Base-by-base conservation (phyloP, 2,113 vertebrate genomes). In the Lamprotornis superbus region DNA sequence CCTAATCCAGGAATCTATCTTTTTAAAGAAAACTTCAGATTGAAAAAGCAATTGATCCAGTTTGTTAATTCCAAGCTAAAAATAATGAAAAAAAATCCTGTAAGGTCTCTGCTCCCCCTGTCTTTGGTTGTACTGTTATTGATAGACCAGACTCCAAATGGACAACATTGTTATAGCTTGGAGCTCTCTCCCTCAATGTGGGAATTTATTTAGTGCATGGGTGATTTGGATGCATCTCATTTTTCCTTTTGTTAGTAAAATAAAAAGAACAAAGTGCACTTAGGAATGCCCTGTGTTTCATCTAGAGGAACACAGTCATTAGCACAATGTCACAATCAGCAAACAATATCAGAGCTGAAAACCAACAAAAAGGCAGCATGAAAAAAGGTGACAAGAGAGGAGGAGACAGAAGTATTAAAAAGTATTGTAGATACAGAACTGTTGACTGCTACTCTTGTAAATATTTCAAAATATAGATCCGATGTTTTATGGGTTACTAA, bases 401-500 rank as follows among this genome's bases (percentile, higher is more conserved):
- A 60, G 55, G 69, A 86, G 47, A 87, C 65, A 69, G 28, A 56
- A 75, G 78, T 81, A 70, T 93, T 96, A 93, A 90, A 93, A 95
- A 91, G 71, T 90, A 74, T 37, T 70, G 46, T 44, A 92, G 57
- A 91, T 59, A 82, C 94, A 86, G 49, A 70, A 56, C 93, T 88
- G 90, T 94, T 96, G 95, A 95, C 87, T 91, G 90, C 78, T 90
- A 59, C 69, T 89, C 88, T 90, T 95, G 93, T 79, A 73, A 82
- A 88, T 88, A 83, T 86, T 92, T 93, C 83, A 93, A 87, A 87
- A 92, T 95, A 79, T 31, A 91, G 89, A 83, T 92, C 76, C 31
- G 33, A 11, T 74, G 71, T 55, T 94, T 73, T 81, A 82, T 90
- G 75, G 79, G 93, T 97, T 94, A 94, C 93, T 97, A 97, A 96